Percentiles rank a stretch among this genome's conserved stretches.
phyloP scores from a whole-genome alignment of 2,888 invertebrate genomes.

The Drosophila formosana region DNA sequence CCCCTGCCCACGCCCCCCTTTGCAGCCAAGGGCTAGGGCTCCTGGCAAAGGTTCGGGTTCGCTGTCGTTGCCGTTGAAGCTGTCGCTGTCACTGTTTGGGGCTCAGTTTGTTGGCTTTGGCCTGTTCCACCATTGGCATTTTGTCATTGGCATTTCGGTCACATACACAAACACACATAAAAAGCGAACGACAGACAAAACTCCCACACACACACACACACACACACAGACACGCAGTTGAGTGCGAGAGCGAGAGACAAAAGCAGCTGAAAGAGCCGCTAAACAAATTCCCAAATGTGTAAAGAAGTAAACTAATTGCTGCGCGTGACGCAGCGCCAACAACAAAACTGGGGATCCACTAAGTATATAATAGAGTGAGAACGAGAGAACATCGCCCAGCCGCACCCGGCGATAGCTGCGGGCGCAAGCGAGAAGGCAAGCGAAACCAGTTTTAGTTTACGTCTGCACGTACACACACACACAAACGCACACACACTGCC shows the following conservation, averaged over 20 bases:
- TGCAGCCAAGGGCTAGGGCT: conserved; percentile 27
- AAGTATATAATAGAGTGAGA: conserved; percentile 66
- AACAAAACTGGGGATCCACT: conserved; percentile 43
- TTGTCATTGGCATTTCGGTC: conserved; percentile 84
- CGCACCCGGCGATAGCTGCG: conserved; percentile 15
- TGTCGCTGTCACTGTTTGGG: conserved; percentile 1
- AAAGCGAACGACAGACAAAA: conserved; percentile 64
- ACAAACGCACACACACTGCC: conserved; percentile 33
- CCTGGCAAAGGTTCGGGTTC: conserved; percentile 19
- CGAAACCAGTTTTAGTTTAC: conserved; percentile 75
- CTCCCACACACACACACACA: conserved; percentile 40
- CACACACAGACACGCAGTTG: not conserved
- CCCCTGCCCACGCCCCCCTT: not conserved
- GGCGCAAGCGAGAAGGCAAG: conserved; percentile 53
- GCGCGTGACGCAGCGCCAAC: conserved; percentile 83
- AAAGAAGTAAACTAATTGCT: conserved; percentile 83
- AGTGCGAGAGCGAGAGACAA: conserved; percentile 51
- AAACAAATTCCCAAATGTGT: conserved; percentile 81
- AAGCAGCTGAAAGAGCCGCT: conserved; percentile 49
- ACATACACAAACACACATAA: conserved; percentile 84
- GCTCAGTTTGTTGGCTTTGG: conserved; percentile 29
- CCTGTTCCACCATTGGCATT: conserved; percentile 71
- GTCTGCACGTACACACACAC: conserved; percentile 63
- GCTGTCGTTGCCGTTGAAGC: not conserved
- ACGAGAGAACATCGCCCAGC: conserved; percentile 33